Evolutionary conservation across 2,888 invertebrate species (phyloP).

Genomic region (Lasioglossum vierecki): DNA sequence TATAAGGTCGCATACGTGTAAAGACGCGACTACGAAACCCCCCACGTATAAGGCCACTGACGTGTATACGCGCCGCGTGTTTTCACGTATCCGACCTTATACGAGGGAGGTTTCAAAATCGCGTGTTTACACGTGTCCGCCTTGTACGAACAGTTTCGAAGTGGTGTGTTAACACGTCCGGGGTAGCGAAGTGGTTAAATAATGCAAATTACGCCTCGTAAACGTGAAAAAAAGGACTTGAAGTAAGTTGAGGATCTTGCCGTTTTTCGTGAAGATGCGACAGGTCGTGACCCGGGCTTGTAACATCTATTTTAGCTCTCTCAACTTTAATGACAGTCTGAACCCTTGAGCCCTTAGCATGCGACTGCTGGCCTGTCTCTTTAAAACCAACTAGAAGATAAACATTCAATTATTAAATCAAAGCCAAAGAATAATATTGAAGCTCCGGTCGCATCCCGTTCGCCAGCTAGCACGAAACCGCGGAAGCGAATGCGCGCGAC

Average conservation of each 20-base stretch:
- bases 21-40: too few species aligned
- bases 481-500: background rate
- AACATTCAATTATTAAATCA: background rate
- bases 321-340: background rate
- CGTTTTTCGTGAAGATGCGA: background rate
- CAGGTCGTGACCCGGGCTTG: background rate
- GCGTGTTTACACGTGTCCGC: too few species aligned
- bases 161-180: too few species aligned
- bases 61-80: too few species aligned
- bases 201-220: too few species aligned
- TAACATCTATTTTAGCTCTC: background rate
- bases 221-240: too few species aligned
- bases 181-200: too few species aligned
- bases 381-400: background rate
- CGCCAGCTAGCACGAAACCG: background rate
- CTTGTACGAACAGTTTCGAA: too few species aligned
- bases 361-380: background rate
- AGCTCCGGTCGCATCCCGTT: background rate
- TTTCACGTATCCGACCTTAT: too few species aligned
- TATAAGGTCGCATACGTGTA: too few species aligned
- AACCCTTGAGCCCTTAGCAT: background rate
- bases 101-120: too few species aligned
- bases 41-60: too few species aligned
- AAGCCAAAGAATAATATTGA: background rate
- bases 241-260: background rate